Base-by-base conservation (phyloP, 2,797 vertebrate genomes). In the Pipistrellus pygmaeus region DNA sequence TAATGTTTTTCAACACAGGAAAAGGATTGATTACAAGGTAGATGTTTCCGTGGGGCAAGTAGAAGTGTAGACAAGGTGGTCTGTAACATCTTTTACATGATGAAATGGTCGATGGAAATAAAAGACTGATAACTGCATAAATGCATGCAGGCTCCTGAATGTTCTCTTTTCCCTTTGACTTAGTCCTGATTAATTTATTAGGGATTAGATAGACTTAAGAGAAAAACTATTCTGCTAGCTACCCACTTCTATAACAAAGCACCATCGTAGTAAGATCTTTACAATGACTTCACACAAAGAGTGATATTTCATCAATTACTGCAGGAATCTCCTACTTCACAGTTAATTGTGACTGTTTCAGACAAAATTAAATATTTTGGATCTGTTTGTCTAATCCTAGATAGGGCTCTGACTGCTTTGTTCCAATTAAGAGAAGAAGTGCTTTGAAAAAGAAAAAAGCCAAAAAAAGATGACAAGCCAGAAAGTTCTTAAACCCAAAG, bases 201-300 rank as follows among this genome's bases (percentile, higher is more conserved):
- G 55, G 53, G 35, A 91, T 11, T 77, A 88, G 62, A 88, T 21
- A 62, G 48, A 72, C 57, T 85, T 64, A 90, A 92, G 30, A 85
- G 60, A 81, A 94, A 83, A 92, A 68, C 72, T 51, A 90, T 38
- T 76, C 57, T 93, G 23, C 21, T 20, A 66, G 88, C 75, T 77
- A 88, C 48, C 21, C 8, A 25, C 8, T 87, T 84, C 38, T 35
- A 3, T 38, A 75, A 73, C 5, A 21, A 93, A 91, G 44, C 57
- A 48, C 60, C 66, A 64, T 57, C 15, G 27, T 32, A 66, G 35
- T 27, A 78, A 90, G 38, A 80, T 44, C 38, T 21, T 83, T 72
- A 83, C 27, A 55, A 38, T n/a, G 32, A 18, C 20, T 55, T 55
- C 18, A 85, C 8, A 85, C 55, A 62, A 75, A 73, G 35, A 72